phyloP scores from a whole-genome alignment of 2,888 invertebrate genomes.

The Agrochola lychnidis region DNA sequence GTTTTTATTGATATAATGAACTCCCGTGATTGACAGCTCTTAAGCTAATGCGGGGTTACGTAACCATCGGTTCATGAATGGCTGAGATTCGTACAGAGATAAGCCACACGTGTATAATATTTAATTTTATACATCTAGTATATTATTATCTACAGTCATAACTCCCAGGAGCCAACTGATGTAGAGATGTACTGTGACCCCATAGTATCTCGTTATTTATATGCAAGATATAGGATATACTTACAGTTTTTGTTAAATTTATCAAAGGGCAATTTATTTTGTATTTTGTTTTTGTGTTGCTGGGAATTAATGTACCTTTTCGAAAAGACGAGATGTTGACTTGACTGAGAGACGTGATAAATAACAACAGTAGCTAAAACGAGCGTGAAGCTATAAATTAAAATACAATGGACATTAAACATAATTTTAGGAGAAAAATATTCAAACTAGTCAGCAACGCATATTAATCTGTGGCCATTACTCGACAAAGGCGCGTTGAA shows the following conservation, averaged over 20 bases:
- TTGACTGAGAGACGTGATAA: slow-evolving; percentile 3
- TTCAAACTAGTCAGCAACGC: slow-evolving; percentile 28
- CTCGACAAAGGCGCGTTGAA: slow-evolving; percentile 65
- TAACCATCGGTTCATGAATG: slow-evolving; percentile 55
- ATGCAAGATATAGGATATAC: not conserved
- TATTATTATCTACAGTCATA: slow-evolving; percentile 21
- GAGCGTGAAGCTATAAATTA: slow-evolving; percentile 27
- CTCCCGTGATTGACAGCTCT: slow-evolving; percentile 48
- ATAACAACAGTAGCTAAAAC: slow-evolving; percentile 17
- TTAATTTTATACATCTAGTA: slow-evolving; percentile 24
- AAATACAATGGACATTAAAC: slow-evolving; percentile 9
- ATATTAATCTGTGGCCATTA: slow-evolving; percentile 47
- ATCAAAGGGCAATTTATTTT: not conserved
- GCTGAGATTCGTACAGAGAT: slow-evolving; percentile 38
- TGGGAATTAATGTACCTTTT: not conserved
- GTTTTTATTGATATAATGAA: slow-evolving; percentile 53
- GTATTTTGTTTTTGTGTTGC: not conserved
- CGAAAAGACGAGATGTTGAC: not conserved
- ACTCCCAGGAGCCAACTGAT: slow-evolving; percentile 2
- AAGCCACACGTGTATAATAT: slow-evolving; percentile 7
- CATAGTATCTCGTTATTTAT: slow-evolving; percentile 17
- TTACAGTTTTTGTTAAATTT: not conserved
- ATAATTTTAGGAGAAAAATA: slow-evolving; percentile 35
- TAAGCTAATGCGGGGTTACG: slow-evolving; percentile 48
- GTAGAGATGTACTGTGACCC: slow-evolving; percentile 12